Evolutionary conservation across 2,888 invertebrate species (phyloP), one percentile per base, ranked within the genome.

Genomic region (Drosophila kanekoi): DNA sequence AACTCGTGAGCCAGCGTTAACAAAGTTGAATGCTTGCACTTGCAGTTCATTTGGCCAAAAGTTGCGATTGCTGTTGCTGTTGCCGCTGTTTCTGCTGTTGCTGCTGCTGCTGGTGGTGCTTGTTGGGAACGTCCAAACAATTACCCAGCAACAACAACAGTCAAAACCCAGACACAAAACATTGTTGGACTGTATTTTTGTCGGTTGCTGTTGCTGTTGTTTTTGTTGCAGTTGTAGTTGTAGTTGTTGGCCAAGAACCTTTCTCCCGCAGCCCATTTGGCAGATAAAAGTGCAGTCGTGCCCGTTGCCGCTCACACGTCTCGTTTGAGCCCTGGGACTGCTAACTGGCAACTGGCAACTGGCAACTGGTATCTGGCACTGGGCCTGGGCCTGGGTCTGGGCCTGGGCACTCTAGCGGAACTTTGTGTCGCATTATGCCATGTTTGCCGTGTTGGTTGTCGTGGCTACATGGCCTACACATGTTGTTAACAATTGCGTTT

Each of bases 11-110:
- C 40, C 58, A 69, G 60, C 64, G 61, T 48, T 75, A 67, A 64
- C 72, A 60, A 65, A 66, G 78, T 75, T 70, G 78, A 83, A 67
- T 64, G 79, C 65, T 63, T 68, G 75, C 81, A 81, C 81, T 87
- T 82, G 81, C 84, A 87, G 87, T 84, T 87, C 85, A 85, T 85
- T 87, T 82, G 87, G 62, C 82, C 85, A 78, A 78, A 82, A 79
- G 66, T 72, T 81, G 72, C 63, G 67, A 81, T 81, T 80, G 66
- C 45, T 66, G 68, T 41, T 37, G 57, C 32, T 64, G 64, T 20
- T 45, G 41, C 41, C 32, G 77, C 44, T 54, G 58, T 20, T 16
- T 33, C 33, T 69, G 63, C 48, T 68, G 67, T 33, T 66, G 59
- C 33, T 57, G 70, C 13, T 61, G 69, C 38, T 67, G 48, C 38